Evolutionary conservation across 2,888 invertebrate species (phyloP).

Genomic region (Danaus chrysippus): DNA sequence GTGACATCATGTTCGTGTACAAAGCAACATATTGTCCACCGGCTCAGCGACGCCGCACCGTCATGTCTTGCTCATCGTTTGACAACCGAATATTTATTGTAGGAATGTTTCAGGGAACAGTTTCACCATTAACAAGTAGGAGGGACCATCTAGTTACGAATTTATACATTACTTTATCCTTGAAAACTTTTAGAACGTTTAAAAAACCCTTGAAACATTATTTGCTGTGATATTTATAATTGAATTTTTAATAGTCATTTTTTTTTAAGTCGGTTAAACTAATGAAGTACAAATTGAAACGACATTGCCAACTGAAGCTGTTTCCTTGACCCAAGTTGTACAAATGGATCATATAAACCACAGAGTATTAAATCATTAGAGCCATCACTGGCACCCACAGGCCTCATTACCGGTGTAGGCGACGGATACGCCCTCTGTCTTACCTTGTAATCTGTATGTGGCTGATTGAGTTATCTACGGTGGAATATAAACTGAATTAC

Average conservation of each 20-base stretch:
- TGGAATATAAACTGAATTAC: neutral
- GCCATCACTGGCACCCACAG: constrained; percentile 13
- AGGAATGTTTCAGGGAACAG: neutral
- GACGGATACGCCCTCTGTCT: constrained; percentile 17
- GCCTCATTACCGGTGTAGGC: constrained; percentile 13
- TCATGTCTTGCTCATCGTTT: constrained; percentile 12
- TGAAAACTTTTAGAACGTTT: too few relatives aligned
- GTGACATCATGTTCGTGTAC: constrained; percentile 21
- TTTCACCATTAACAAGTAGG: too few relatives aligned
- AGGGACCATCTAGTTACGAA: too few relatives aligned
- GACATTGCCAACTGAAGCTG: constrained; percentile 1
- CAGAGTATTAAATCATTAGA: constrained; percentile 6
- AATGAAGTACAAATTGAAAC: neutral
- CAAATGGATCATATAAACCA: neutral
- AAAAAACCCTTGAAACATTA: too few relatives aligned
- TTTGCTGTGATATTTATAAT: too few relatives aligned
- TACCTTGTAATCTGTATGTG: constrained; percentile 11
- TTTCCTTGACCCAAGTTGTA: constrained; percentile 5
- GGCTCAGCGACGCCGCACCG: constrained; percentile 22
- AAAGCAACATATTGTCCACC: neutral
- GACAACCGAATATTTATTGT: constrained; percentile 6
- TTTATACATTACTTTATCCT: too few relatives aligned
- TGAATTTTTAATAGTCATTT: too few relatives aligned
- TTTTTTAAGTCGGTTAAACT: too few relatives aligned
- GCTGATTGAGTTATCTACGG: neutral